A percentile compares a stretch with the other conserved stretches of the same genome.
These are phyloP conservation scores for Acrobasis suavella DNA, from an alignment of 2,888 invertebrate species.

Conservation along the genomic window DNA sequence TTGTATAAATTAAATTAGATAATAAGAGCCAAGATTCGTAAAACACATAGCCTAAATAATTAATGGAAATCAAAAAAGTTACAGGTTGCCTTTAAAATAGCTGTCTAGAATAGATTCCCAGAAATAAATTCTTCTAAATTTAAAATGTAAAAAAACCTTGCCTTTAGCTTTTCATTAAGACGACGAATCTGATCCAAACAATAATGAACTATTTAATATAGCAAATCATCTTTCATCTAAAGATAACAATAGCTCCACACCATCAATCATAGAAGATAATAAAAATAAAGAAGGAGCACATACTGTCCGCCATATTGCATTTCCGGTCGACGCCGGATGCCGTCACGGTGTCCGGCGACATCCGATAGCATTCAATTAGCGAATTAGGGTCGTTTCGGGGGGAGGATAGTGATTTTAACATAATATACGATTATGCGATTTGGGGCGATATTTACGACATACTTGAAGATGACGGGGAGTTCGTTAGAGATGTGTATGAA, in stretches of 20 bases:
- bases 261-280: slow-evolving; percentile 35
- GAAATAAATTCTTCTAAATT: no score
- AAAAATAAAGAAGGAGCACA: slow-evolving; percentile 29
- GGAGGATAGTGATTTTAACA: slow-evolving; percentile 54
- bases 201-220: background rate
- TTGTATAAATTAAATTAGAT: no score
- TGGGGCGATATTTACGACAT: slow-evolving; percentile 30
- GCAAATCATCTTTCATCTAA: background rate
- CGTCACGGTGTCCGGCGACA: slow-evolving; percentile 66
- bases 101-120: no score
- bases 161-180: background rate
- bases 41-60: no score
- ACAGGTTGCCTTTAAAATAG: no score
- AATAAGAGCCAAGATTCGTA: no score
- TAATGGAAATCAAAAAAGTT: no score
- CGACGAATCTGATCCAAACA: background rate
- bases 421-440: slow-evolving; percentile 41
- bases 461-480: slow-evolving; percentile 17
- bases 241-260: background rate
- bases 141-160: no score
- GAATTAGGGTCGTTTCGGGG: slow-evolving; percentile 65
- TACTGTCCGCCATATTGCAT: slow-evolving; percentile 49
- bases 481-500: background rate
- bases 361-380: slow-evolving; percentile 77
- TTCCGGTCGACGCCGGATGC: slow-evolving; percentile 66